These are phyloP conservation scores for Columbina picui DNA, from an alignment of 2,113 vertebrate genomes.

Conservation along the genomic window DNA sequence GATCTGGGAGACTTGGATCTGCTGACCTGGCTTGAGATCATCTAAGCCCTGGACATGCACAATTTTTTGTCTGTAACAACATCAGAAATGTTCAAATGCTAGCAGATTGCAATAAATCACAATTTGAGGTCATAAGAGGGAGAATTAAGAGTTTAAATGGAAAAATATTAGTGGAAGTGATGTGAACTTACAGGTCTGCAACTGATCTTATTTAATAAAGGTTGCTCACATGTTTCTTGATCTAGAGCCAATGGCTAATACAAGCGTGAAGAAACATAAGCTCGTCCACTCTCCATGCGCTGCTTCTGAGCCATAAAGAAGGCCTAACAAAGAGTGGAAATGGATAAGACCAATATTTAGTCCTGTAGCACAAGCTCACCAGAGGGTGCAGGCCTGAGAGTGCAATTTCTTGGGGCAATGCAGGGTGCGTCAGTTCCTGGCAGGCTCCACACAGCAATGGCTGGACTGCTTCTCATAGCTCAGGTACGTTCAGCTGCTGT, in stretches of 20 bases:
- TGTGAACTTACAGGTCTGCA: background rate
- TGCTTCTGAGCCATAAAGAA: conserved; percentile 18
- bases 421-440: background rate
- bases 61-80: background rate
- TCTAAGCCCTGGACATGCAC: background rate
- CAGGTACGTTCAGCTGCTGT: background rate
- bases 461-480: background rate
- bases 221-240: conserved; percentile 8
- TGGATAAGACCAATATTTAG: background rate
- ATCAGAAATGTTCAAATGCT: background rate
- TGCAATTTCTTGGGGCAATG: background rate
- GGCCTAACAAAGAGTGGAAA: background rate
- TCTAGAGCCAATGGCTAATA: conserved; percentile 28
- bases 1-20: background rate
- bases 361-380: background rate
- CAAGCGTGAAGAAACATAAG: conserved; percentile 7
- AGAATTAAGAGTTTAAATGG: conserved; percentile 24
- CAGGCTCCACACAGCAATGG: background rate
- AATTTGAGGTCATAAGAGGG: background rate
- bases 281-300: background rate
- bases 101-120: background rate
- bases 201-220: background rate
- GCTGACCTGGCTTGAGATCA: background rate
- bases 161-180: conserved; percentile 11
- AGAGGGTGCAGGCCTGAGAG: background rate